Evolutionary conservation across 2,797 vertebrate species (phyloP).

Genomic region (Alouatta caraya): DNA sequence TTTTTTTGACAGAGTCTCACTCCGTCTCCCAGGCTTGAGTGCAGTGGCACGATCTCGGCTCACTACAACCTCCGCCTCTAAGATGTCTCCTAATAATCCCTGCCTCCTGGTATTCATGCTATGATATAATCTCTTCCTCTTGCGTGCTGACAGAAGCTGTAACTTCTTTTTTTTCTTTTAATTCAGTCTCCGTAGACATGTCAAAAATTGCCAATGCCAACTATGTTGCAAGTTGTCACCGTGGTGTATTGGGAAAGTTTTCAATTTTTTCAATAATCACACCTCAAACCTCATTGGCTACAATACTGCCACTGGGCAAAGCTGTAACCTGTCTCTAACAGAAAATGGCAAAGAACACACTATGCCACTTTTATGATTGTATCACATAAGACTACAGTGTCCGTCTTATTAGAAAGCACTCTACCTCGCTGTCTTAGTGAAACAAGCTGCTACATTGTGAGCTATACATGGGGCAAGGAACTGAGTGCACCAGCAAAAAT

Average conservation of each 20-base stretch:
- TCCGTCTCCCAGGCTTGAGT: too few relatives aligned
- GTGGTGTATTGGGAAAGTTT: background rate
- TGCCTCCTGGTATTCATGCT: background rate
- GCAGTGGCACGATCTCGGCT: too few relatives aligned
- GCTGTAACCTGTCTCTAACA: background rate
- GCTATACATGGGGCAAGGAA: background rate
- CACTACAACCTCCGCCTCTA: background rate
- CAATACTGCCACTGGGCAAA: background rate
- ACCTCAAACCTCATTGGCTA: background rate
- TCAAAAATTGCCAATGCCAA: background rate
- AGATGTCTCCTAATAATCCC: background rate
- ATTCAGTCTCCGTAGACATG: background rate
- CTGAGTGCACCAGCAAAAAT: background rate
- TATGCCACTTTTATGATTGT: background rate
- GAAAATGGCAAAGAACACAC: background rate
- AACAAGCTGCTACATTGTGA: background rate
- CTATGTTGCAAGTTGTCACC: background rate
- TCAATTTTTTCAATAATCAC: background rate
- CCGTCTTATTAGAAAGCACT: background rate
- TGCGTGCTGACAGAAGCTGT: background rate
- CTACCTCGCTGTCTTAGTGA: background rate
- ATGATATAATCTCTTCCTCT: background rate
- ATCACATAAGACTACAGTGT: background rate
- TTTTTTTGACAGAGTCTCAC: too few relatives aligned
- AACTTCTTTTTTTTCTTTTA: background rate